These are phyloP conservation scores for Adelosebastes latens DNA, from an alignment of 2,797 vertebrate genomes.

Conservation along the genomic window DNA sequence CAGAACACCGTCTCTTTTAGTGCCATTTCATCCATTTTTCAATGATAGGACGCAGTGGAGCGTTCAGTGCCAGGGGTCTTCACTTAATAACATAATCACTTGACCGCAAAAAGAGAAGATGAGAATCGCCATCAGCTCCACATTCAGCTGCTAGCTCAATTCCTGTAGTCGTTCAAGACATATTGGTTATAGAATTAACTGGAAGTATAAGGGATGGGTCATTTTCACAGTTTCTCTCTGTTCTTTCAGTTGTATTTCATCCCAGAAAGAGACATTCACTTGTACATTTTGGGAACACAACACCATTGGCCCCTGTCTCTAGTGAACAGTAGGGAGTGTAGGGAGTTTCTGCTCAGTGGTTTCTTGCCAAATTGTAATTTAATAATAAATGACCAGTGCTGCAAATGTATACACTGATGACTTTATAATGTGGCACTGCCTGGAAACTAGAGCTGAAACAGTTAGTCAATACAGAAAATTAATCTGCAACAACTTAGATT, in stretches of 20 bases:
- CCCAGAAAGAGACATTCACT: not conserved
- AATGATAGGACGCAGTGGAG: slow-evolving; percentile 27
- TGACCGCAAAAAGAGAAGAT: slow-evolving; percentile 23
- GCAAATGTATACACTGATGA: not conserved
- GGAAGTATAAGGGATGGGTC: not conserved
- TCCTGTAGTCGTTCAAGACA: not conserved
- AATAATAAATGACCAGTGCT: not conserved
- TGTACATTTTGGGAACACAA: not conserved
- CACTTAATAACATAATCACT: slow-evolving; percentile 36
- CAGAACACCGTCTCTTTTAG: slow-evolving; percentile 23
- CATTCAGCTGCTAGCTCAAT: not conserved
- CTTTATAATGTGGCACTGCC: not conserved
- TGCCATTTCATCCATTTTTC: slow-evolving; percentile 16
- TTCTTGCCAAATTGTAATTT: not conserved
- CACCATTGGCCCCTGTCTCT: not conserved
- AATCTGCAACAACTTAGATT: rapidly evolving
- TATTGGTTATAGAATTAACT: slow-evolving; percentile 4
- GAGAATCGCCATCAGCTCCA: not conserved
- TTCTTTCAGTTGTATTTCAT: not conserved
- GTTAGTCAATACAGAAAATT: too few species aligned
- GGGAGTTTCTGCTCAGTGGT: not conserved
- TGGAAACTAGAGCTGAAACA: not conserved
- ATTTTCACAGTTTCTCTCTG: not conserved
- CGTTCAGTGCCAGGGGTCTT: slow-evolving; percentile 45
- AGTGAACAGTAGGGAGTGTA: not conserved